phyloP scores from a whole-genome alignment of 1,140 invertebrate genomes.

The Saccostrea glomerata region DNA sequence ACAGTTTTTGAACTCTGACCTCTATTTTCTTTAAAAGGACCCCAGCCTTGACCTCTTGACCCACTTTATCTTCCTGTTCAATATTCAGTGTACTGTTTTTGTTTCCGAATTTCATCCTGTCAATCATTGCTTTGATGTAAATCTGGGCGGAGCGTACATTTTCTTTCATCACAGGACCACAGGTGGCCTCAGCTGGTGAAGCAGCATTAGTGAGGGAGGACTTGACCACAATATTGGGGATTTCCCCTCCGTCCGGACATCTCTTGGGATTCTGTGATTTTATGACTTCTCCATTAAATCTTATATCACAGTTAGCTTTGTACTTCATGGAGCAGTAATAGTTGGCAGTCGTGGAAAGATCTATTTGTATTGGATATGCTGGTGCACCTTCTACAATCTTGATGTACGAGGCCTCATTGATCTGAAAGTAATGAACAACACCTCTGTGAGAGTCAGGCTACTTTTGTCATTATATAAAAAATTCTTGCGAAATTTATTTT shows the following conservation, averaged over 20 bases:
- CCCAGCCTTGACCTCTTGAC: background rate
- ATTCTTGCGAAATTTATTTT: no score
- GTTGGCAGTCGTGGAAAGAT: slow-evolving; percentile 31
- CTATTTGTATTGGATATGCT: slow-evolving; percentile 43
- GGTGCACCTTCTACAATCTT: slow-evolving; percentile 47
- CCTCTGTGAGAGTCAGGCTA: background rate
- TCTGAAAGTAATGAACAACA: slow-evolving; percentile 39
- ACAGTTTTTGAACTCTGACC: slow-evolving; percentile 1
- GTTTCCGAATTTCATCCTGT: slow-evolving; percentile 47
- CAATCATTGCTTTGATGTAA: slow-evolving; percentile 54
- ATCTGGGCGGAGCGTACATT: background rate
- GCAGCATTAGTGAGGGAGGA: slow-evolving; percentile 43
- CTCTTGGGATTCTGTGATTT: slow-evolving; percentile 40
- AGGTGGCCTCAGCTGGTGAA: slow-evolving; percentile 33
- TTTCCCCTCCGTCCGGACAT: slow-evolving; percentile 50
- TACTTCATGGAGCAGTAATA: slow-evolving; percentile 64
- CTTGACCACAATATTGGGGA: slow-evolving; percentile 55
- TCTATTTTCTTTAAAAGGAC: slow-evolving; percentile 3
- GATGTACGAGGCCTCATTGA: slow-evolving; percentile 41
- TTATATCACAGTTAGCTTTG: slow-evolving; percentile 52
- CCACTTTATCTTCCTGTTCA: slow-evolving; percentile 18
- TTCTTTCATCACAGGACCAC: slow-evolving; percentile 34
- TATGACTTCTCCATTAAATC: slow-evolving; percentile 47
- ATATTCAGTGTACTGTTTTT: slow-evolving; percentile 39
- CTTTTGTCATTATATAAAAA: no score